Evolutionary conservation across 2,797 vertebrate species (phyloP).

Genomic region (Oryzias dopingdopingensis): DNA sequence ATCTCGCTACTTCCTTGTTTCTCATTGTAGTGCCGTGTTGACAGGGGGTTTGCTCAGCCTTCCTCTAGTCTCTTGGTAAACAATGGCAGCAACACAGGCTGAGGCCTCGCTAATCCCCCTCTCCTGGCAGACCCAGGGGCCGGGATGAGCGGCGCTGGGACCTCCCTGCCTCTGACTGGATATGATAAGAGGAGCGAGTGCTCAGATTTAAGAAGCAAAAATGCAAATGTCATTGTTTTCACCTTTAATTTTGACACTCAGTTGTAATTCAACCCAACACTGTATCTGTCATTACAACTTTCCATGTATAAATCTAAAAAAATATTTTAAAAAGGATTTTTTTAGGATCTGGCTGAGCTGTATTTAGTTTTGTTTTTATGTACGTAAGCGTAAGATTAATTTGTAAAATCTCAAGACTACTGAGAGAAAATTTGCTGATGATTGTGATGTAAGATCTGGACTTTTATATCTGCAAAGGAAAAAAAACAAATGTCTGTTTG

Average conservation of each 20-base stretch:
- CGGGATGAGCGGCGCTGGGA: slow-evolving; percentile 51
- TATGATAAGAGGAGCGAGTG: slow-evolving; percentile 64
- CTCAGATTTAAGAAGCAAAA: slow-evolving; percentile 58
- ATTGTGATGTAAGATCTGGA: too few species aligned
- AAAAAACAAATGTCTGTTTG: too few species aligned
- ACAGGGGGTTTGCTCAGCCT: slow-evolving; percentile 66
- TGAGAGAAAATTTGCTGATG: too few species aligned
- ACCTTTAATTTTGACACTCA: slow-evolving; percentile 1
- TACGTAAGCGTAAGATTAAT: slow-evolving; percentile 11
- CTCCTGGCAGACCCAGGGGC: slow-evolving; percentile 59
- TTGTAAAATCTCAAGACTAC: too few species aligned
- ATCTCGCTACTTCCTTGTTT: slow-evolving; percentile 71
- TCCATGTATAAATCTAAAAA: background rate
- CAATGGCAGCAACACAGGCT: slow-evolving; percentile 70
- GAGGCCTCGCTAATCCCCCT: slow-evolving; percentile 69
- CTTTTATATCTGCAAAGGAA: too few species aligned
- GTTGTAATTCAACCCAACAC: background rate
- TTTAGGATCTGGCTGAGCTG: slow-evolving; percentile 5
- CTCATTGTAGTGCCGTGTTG: slow-evolving; percentile 68
- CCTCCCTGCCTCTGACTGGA: slow-evolving; percentile 70
- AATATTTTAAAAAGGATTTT: background rate
- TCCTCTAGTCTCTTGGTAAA: slow-evolving; percentile 69
- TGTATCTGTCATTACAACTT: background rate
- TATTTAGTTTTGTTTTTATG: slow-evolving; percentile 17
- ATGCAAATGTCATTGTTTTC: slow-evolving; percentile 4